phyloP scores from a whole-genome alignment of 2,113 vertebrate species.

The Pangasianodon hypophthalmus region DNA sequence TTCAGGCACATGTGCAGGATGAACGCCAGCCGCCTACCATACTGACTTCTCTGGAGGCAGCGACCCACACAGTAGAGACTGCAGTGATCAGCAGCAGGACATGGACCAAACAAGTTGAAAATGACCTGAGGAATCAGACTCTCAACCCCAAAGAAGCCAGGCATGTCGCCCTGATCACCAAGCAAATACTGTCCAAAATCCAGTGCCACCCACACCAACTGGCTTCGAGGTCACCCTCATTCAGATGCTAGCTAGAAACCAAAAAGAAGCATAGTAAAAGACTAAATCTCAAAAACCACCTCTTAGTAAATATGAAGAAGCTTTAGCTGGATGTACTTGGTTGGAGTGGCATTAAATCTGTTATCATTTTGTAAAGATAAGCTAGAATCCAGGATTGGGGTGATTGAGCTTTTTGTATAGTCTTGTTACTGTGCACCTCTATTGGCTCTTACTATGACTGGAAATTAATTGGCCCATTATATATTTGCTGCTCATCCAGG shows the following conservation, averaged over 20 bases:
- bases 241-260: background rate
- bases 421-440: background rate
- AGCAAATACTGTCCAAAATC: background rate
- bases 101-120: background rate
- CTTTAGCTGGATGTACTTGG: background rate
- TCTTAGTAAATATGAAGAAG: background rate
- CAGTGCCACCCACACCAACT: background rate
- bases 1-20: background rate
- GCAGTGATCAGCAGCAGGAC: background rate
- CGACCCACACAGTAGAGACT: background rate
- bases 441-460: background rate
- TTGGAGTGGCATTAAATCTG: background rate
- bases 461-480: background rate
- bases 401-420: background rate
- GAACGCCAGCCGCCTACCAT: background rate
- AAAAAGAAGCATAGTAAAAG: background rate
- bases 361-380: background rate
- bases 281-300: background rate
- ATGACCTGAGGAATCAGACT: background rate
- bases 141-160: background rate
- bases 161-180: background rate
- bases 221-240: background rate
- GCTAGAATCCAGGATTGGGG: background rate
- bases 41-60: background rate
- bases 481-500: background rate